These are phyloP conservation scores for Diplogasteroides magnus DNA, from an alignment of 1,140 invertebrate species.

Conservation along the genomic window DNA sequence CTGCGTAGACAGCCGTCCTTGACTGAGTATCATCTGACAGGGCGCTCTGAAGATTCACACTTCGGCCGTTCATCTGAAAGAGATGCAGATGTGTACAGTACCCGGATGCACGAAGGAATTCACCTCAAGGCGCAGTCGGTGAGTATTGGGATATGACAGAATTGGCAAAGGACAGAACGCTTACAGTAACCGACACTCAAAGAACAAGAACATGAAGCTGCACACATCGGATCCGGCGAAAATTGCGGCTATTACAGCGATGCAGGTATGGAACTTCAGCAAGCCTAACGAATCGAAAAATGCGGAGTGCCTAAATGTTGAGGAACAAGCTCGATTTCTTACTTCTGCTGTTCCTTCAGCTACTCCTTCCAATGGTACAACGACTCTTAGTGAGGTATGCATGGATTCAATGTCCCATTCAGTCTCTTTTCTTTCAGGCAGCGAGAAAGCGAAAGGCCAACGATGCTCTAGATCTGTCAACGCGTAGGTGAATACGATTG, in stretches of 20 bases:
- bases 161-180: neutral
- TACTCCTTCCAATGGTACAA: too few relatives aligned
- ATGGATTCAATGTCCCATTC: too few relatives aligned
- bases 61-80: conserved; percentile 91
- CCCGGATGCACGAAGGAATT: conserved; percentile 99
- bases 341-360: too few relatives aligned
- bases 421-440: too few relatives aligned
- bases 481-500: too few relatives aligned
- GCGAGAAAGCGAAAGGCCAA: too few relatives aligned
- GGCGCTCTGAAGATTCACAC: conserved; percentile 98
- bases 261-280: too few relatives aligned
- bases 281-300: too few relatives aligned
- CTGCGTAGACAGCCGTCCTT: neutral
- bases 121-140: conserved; percentile 81
- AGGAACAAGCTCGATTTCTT: too few relatives aligned
- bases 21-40: conserved; percentile 56
- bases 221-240: conserved; percentile 64
- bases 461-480: too few relatives aligned
- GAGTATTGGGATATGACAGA: conserved; percentile 5
- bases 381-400: too few relatives aligned
- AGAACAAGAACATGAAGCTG: conserved; percentile 95
- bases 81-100: conserved; percentile 99
- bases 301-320: too few relatives aligned
- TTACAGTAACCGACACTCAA: conserved; percentile 78
- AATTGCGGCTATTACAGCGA: conserved; percentile 1